Evolutionary conservation across 2,113 vertebrate species (phyloP), one percentile per base, ranked within the genome.

Genomic region (Litocranius walleri): DNA sequence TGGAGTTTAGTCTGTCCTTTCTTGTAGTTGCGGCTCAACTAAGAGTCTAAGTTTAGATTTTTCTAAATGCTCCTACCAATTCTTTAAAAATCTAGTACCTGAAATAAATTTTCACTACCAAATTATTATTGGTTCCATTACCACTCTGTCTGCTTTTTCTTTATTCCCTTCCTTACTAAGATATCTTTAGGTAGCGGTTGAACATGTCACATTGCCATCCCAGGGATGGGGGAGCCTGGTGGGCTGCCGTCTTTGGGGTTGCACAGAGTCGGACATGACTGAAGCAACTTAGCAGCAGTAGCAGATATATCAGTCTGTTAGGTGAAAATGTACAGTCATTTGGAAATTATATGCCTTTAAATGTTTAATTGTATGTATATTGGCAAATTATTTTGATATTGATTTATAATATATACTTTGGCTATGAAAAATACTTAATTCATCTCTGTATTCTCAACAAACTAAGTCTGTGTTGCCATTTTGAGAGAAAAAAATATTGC

Each of bases 21-120:
- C 43, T 81, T 88, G 16, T 54, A 71, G 52, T 16, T 92, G 71
- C 57, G 33, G 12, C 17, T 57, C 43, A 93, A 4, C 88, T 71
- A 67, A 36, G 48, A 94, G 54, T 95, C 16, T 89, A 94, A 67
- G 17, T 80, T 96, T 96, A 97, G 16, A 94, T 67, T 82, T 95
- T 92, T 94, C 8, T 85, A 82, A 90, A 52, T 94, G 48, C 2
- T 61, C 2, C 7, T 93, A 33, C 64, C 12, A 78, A 9, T 84
- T 92, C 33, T 88, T 93, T 52, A 90, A 97, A 89, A 88, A 80
- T 33, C 23, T 90, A 29, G 88, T 5, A 67, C 13, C 2, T 74
- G 36, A 90, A 90, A 94, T 92, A 93, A 85, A 85, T 85, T 92
- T 90, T 19, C 8, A 27, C 43, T 92, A n/a, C 27, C 78, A 52